phyloP scores from a whole-genome alignment of 30 jellyfish, hydroid and myxozoan genomes.

The Pseudorhiza aurosa region DNA sequence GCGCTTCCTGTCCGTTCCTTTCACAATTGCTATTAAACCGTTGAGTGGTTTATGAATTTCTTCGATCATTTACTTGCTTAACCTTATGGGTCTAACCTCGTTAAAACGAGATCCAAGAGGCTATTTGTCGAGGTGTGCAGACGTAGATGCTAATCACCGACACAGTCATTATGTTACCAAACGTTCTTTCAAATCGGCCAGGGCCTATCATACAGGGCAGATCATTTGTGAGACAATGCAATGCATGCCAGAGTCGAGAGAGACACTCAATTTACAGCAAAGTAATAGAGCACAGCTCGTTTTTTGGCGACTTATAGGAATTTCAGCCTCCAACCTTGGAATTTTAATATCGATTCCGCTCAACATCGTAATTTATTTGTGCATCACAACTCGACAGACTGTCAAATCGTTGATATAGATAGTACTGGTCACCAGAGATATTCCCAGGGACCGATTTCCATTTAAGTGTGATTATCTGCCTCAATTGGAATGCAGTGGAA shows the following conservation, averaged over 20 bases:
- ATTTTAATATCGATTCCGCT: background rate
- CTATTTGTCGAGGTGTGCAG: background rate
- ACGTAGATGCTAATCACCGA: background rate
- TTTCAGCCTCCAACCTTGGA: background rate
- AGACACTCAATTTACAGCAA: background rate
- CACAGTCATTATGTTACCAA: background rate
- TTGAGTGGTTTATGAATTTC: background rate
- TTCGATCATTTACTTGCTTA: background rate
- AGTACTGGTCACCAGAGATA: too few species aligned
- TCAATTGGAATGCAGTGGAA: too few species aligned
- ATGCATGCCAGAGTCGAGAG: too few species aligned
- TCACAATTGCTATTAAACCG: background rate
- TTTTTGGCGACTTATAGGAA: background rate
- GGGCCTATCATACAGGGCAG: background rate
- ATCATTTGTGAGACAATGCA: conserved; percentile 1
- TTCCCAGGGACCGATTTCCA: too few species aligned
- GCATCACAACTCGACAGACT: background rate
- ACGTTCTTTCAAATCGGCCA: background rate
- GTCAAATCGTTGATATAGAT: too few species aligned
- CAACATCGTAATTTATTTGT: background rate
- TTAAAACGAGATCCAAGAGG: background rate
- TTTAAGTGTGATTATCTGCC: too few species aligned
- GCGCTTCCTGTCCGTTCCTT: background rate
- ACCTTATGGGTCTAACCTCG: background rate
- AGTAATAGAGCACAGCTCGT: conserved; percentile 16